Base-by-base conservation (phyloP, 2,888 invertebrate genomes). In the Agrilus cyanescens region DNA sequence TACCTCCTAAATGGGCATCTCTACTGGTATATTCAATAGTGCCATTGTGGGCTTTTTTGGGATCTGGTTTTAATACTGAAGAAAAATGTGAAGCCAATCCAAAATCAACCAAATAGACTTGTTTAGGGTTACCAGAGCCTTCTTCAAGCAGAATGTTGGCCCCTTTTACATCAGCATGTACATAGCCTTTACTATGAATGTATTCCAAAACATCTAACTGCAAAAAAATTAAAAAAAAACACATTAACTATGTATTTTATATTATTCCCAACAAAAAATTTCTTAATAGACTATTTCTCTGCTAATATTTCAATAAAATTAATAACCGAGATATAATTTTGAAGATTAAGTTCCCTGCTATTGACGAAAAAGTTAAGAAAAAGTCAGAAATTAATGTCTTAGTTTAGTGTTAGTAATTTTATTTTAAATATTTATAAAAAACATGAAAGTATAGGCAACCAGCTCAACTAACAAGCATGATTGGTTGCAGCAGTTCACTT, bases 91-190 rank as follows among this genome's bases (percentile, higher is more conserved):
- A 77, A 0, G 91, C 94, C 32, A 97, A 70, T 0, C 97, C 97
- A 68, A 85, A 98, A 71, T 98, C 97, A 0, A 97, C 86, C 8
- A 98, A 70, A 66, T 82, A 94, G 0, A 88, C 77, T 57, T 85
- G 82, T 51, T 80, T 74, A 51, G 75, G 74, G 0, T 77, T 75
- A 25, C 74, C 74, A 48, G 76, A 76, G 44, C 74, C 74, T 32
- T 73, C 63, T 0, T 89, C 89, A 35, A 91, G 63, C 15, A 96
- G 69, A 48, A 99, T 80, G 66, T 99, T 99, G 8, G 87, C 85
- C 1, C 89, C 95, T 67, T 98, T 98, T 5, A 99, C 78, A 63
- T 98, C 98, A 0, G 87, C 94, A 66, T 98, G 98, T 0, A 91
- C 83, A 60, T 95, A 97, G 3, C 85, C 86, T 51, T 82, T 77